phyloP scores from a whole-genome alignment of 2,888 invertebrate species.

The Campoletis raptor region DNA sequence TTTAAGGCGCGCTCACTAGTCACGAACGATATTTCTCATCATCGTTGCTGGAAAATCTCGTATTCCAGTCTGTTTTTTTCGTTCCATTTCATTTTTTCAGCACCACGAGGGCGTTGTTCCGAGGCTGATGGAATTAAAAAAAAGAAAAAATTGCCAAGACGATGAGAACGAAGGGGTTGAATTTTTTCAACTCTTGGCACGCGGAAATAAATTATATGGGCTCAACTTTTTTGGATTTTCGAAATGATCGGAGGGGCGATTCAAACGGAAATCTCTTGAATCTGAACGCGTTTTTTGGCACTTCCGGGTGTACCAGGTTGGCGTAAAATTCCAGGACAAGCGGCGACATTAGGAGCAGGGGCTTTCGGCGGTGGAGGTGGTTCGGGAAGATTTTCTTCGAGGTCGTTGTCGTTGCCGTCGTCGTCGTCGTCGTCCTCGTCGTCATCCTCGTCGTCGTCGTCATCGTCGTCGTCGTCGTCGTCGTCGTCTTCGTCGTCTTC shows the following conservation, averaged over 20 bases:
- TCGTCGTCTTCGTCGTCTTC: conserved; percentile 83
- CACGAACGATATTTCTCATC: conserved; percentile 8
- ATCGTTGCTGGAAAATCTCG: neutral
- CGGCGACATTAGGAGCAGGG: conserved; percentile 85
- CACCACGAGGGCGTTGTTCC: neutral
- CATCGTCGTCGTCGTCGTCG: conserved; percentile 85
- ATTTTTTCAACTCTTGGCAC: neutral
- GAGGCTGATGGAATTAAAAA: neutral
- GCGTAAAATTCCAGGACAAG: conserved; percentile 88
- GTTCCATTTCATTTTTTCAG: neutral
- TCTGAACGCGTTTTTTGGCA: conserved; percentile 95
- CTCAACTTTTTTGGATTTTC: no score
- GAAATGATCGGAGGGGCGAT: no score
- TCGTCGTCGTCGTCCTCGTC: conserved; percentile 85
- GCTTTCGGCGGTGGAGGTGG: conserved; percentile 88
- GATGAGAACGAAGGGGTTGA: neutral
- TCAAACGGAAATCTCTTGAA: conserved; percentile 96
- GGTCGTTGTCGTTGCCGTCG: conserved; percentile 85
- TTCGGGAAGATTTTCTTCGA: conserved; percentile 87
- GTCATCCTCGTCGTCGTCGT: conserved; percentile 84
- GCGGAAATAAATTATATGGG: neutral
- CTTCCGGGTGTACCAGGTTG: conserved; percentile 91
- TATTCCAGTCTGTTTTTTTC: neutral
- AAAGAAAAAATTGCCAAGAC: neutral
- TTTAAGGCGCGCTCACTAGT: conserved; percentile 1